Evolutionary conservation across 2,797 vertebrate species (phyloP).

Genomic region (Cryptoprocta ferox): DNA sequence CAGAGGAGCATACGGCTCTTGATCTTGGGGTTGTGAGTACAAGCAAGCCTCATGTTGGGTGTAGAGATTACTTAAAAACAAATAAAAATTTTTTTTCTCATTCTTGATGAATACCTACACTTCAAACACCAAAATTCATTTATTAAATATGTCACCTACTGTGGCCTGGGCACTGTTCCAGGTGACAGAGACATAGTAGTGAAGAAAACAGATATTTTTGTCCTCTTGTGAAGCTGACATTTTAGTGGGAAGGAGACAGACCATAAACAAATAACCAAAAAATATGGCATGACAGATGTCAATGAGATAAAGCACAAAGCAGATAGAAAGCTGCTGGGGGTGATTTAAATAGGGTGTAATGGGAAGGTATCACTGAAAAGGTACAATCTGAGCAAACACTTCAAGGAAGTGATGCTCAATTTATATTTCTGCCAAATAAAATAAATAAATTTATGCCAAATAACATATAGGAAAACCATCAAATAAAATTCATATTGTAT

Average conservation of each 20-base stretch:
- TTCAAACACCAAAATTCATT: neutral
- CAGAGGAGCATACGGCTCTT: too few relatives aligned
- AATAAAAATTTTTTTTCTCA: neutral
- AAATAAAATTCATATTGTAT: neutral
- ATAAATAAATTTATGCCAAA: neutral
- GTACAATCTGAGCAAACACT: neutral
- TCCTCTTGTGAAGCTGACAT: neutral
- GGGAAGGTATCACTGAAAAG: neutral
- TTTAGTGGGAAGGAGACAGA: neutral
- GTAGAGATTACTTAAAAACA: too few relatives aligned
- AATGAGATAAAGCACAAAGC: neutral
- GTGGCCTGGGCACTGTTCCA: neutral
- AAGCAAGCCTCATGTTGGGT: too few relatives aligned
- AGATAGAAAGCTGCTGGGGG: neutral
- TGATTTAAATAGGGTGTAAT: neutral
- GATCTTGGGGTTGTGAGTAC: too few relatives aligned
- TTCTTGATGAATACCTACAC: neutral
- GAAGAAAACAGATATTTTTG: neutral
- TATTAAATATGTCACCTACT: neutral
- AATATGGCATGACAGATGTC: neutral
- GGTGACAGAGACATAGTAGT: neutral
- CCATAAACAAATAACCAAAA: neutral
- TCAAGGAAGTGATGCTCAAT: neutral
- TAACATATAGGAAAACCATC: neutral
- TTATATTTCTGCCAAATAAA: neutral